Evolutionary conservation across 92 coral and sea anemone genomes (phyloP).

Genomic region (Paramuricea clavata): DNA sequence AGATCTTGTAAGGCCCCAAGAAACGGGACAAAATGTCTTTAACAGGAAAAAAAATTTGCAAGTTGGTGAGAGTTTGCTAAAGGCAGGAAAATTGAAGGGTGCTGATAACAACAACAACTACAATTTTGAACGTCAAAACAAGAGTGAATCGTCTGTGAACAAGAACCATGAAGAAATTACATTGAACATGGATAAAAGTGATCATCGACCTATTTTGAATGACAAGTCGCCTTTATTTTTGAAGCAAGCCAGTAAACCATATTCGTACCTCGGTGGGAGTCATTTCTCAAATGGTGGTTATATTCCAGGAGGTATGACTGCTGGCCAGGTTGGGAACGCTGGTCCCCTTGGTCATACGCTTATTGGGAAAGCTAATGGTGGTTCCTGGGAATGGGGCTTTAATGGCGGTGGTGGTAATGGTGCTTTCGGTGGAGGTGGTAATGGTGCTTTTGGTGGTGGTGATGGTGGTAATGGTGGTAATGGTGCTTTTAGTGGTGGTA

Average conservation of each 20-base stretch:
- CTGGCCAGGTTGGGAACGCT: not conserved
- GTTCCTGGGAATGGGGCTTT: not conserved
- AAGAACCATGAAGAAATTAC: not conserved
- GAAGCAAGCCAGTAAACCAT: not conserved
- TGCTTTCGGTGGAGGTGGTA: not conserved
- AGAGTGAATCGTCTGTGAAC: not conserved
- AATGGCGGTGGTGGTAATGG: not conserved
- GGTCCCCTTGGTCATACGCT: not conserved
- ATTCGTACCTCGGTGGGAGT: not conserved
- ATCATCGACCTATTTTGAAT: not conserved
- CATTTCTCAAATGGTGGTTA: not conserved
- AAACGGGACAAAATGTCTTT: not conserved
- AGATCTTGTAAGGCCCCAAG: not conserved
- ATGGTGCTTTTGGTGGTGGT: not conserved
- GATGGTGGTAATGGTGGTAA: not conserved
- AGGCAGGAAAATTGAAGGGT: not conserved
- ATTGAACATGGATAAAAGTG: not conserved
- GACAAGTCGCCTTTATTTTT: not conserved
- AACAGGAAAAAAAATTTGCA: not conserved
- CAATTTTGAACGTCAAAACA: not conserved
- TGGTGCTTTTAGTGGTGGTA: not conserved
- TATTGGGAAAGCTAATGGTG: not conserved
- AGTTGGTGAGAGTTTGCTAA: not conserved
- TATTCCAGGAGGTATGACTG: not conserved
- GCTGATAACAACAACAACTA: not conserved